Evolutionary conservation across 2,888 invertebrate species (phyloP).

Genomic region (Cheilosia soror): DNA sequence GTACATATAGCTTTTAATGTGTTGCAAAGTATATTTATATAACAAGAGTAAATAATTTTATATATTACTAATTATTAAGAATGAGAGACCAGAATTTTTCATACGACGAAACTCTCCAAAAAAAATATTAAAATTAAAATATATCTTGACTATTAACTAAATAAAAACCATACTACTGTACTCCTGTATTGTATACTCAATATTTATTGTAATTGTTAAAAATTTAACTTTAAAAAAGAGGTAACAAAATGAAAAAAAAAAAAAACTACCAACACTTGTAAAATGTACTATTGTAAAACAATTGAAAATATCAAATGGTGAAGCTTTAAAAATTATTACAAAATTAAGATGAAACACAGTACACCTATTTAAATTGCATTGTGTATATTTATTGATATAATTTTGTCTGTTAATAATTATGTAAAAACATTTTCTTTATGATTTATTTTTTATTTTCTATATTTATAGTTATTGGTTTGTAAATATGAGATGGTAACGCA

Average conservation of each 20-base stretch:
- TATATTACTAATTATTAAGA: conserved; percentile 19
- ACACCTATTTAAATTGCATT: conserved; percentile 42
- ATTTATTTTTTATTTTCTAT: not conserved
- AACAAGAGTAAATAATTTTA: conserved; percentile 20
- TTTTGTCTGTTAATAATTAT: not conserved
- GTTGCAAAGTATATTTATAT: conserved; percentile 26
- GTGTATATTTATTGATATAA: not conserved
- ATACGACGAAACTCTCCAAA: conserved; percentile 1
- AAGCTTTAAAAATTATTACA: conserved; percentile 68
- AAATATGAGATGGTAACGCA: conserved; percentile 30
- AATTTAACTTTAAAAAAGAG: not conserved
- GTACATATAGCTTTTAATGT: conserved; percentile 67
- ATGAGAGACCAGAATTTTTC: conserved; percentile 54
- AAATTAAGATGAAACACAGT: conserved; percentile 47
- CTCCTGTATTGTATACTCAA: conserved; percentile 47
- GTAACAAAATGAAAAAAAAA: not conserved
- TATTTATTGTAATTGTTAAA: conserved; percentile 16
- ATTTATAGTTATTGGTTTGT: conserved; percentile 17
- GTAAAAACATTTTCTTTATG: conserved; percentile 15
- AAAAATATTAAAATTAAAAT: no score
- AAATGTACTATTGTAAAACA: conserved; percentile 70
- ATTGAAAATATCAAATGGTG: conserved; percentile 73
- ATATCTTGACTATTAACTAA: not conserved
- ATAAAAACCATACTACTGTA: conserved; percentile 32
- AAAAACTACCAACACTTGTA: conserved; percentile 44